Percentiles rank a stretch among this genome's conserved stretches.
These are phyloP conservation scores for Festucalex cinctus DNA, from an alignment of 2,113 vertebrate genomes.

Conservation along the genomic window DNA sequence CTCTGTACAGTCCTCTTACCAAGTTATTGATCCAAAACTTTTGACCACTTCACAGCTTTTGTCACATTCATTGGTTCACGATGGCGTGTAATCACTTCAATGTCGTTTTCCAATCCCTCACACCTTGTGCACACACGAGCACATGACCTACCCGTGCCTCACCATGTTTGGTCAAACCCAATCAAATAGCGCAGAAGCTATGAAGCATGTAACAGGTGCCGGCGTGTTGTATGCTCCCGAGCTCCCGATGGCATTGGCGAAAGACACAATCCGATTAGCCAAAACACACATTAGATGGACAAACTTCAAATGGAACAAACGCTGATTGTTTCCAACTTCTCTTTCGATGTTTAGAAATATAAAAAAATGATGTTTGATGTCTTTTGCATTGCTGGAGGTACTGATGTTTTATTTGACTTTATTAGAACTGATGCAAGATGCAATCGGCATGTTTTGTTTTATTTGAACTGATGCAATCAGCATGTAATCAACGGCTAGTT, in stretches of 20 bases:
- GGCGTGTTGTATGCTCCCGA: not conserved
- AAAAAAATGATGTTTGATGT: not conserved
- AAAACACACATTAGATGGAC: slow-evolving; percentile 21
- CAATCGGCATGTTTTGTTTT: no score
- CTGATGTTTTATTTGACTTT: no score
- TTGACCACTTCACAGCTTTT: not conserved
- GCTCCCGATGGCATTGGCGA: slow-evolving; percentile 19
- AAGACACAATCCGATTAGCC: slow-evolving; percentile 32
- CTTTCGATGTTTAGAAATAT: not conserved
- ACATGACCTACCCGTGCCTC: slow-evolving; percentile 1
- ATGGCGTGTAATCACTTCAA: not conserved
- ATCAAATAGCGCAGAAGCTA: slow-evolving; percentile 30
- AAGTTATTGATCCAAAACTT: not conserved
- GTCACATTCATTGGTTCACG: not conserved
- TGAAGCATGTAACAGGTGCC: slow-evolving; percentile 23
- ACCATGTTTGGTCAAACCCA: slow-evolving; percentile 36
- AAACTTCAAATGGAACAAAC: slow-evolving; percentile 10
- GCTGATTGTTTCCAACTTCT: not conserved
- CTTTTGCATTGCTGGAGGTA: no score
- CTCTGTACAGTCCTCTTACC: no score
- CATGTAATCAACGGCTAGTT: no score
- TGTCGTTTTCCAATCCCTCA: slow-evolving; percentile 19
- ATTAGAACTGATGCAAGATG: no score
- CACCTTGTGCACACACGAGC: slow-evolving; percentile 4
- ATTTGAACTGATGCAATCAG: no score